These are phyloP conservation scores for Epistrophella euchroma DNA, from an alignment of 2,888 invertebrate species.

Conservation along the genomic window DNA sequence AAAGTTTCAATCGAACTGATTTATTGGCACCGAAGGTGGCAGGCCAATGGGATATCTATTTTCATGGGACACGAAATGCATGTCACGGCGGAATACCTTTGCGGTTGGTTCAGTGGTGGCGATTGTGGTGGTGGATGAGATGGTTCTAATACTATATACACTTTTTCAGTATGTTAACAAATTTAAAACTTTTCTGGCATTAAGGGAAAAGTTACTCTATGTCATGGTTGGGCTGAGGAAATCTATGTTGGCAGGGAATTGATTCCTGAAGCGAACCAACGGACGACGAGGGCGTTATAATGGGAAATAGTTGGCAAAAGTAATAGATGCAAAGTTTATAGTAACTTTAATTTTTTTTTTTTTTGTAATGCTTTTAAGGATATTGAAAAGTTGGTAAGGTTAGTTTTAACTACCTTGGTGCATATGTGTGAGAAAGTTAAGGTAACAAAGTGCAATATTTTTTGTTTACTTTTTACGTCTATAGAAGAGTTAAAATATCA, in stretches of 20 bases:
- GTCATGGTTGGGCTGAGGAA: constrained; percentile 25
- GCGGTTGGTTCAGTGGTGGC: constrained; percentile 16
- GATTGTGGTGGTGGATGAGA: background rate
- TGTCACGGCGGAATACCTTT: constrained; percentile 67
- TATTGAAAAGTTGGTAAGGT: constrained; percentile 33
- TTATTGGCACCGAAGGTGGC: constrained; percentile 72
- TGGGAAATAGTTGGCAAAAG: constrained; percentile 52
- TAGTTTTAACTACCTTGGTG: background rate
- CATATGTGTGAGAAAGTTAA: background rate
- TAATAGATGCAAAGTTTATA: constrained; percentile 35
- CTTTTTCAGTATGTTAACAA: constrained; percentile 53
- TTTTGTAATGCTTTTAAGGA: constrained; percentile 38
- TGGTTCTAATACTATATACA: background rate
- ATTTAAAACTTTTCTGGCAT: constrained; percentile 69
- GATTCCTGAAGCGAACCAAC: constrained; percentile 30
- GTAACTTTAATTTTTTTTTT: constrained; percentile 24
- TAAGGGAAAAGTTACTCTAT: constrained; percentile 54
- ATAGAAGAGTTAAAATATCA: background rate
- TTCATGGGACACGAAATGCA: constrained; percentile 71
- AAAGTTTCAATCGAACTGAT: constrained; percentile 73
- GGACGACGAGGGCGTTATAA: constrained; percentile 21
- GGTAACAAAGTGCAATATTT: constrained; percentile 15
- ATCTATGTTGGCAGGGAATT: constrained; percentile 53
- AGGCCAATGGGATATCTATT: constrained; percentile 72
- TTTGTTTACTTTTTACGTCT: constrained; percentile 28